Conservation (phyloP, 2,113 vertebrate species). For the Saccopteryx bilineata region DNA sequence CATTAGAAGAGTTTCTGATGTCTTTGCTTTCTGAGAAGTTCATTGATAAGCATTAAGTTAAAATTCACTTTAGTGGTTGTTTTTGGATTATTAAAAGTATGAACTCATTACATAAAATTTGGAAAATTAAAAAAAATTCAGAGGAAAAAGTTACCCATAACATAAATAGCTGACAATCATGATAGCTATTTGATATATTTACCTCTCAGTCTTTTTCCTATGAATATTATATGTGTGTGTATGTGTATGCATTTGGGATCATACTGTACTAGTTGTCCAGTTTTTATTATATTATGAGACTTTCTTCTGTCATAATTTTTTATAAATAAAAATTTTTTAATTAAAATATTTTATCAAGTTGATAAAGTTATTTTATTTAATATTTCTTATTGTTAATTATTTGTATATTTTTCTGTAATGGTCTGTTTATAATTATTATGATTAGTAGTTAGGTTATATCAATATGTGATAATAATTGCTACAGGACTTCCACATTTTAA, state of each 20-base stretch:
- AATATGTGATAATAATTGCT: not conserved
- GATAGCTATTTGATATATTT: conserved; percentile 6
- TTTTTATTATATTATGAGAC: conserved; percentile 22
- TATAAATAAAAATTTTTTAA: conserved; percentile 2
- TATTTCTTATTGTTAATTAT: not conserved
- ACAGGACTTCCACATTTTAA: not conserved
- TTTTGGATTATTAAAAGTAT: not conserved
- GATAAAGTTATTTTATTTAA: not conserved
- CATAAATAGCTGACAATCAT: not conserved
- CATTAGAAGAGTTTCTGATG: not conserved
- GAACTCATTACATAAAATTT: conserved; percentile 11
- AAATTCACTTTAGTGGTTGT: conserved; percentile 12
- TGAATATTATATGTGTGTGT: not conserved
- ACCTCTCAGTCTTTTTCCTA: not conserved
- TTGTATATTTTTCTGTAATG: conserved; percentile 29
- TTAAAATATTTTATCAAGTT: not conserved
- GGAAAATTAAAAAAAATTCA: not conserved
- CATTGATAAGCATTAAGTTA: not conserved
- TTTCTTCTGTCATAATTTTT: not conserved
- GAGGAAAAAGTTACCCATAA: conserved; percentile 26
- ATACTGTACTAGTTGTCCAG: not conserved
- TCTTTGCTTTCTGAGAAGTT: not conserved
- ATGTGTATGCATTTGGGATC: not conserved
- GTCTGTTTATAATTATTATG: not conserved
- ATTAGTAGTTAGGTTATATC: not conserved